phyloP scores from a whole-genome alignment of 2,797 vertebrate genomes.

The Chelon auratus region DNA sequence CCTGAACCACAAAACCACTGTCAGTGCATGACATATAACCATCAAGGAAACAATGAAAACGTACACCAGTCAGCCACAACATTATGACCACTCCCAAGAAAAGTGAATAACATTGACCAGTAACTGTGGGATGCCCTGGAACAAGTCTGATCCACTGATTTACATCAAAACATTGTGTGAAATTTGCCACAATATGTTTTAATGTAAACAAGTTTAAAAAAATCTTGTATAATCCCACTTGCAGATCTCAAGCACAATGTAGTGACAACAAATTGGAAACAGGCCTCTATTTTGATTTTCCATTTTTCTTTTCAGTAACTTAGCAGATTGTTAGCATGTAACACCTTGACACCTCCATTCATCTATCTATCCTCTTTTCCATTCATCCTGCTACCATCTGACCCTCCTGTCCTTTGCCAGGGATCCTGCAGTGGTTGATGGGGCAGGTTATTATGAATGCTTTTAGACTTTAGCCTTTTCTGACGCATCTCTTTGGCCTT shows the following conservation, averaged over 20 bases:
- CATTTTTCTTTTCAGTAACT: background rate
- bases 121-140: no score
- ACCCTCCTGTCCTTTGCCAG: slow-evolving; percentile 7
- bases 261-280: background rate
- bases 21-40: slow-evolving; percentile 17
- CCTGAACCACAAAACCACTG: slow-evolving; percentile 8
- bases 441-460: slow-evolving; percentile 73
- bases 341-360: slow-evolving; percentile 12
- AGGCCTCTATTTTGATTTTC: background rate
- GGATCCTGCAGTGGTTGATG: slow-evolving; percentile 34
- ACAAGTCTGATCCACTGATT: no score
- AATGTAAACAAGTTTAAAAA: background rate
- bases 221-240: background rate
- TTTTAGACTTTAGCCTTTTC: slow-evolving; percentile 64
- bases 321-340: background rate
- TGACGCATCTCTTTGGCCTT: slow-evolving; percentile 71
- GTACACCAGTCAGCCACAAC: background rate
- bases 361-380: slow-evolving; percentile 21
- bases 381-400: slow-evolving; percentile 1
- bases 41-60: slow-evolving; percentile 8
- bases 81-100: no score
- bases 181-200: background rate
- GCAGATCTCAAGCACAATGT: background rate
- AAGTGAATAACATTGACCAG: no score
- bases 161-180: background rate